These are phyloP conservation scores for Mya arenaria DNA, from an alignment of 1,140 invertebrate species.

Conservation along the genomic window DNA sequence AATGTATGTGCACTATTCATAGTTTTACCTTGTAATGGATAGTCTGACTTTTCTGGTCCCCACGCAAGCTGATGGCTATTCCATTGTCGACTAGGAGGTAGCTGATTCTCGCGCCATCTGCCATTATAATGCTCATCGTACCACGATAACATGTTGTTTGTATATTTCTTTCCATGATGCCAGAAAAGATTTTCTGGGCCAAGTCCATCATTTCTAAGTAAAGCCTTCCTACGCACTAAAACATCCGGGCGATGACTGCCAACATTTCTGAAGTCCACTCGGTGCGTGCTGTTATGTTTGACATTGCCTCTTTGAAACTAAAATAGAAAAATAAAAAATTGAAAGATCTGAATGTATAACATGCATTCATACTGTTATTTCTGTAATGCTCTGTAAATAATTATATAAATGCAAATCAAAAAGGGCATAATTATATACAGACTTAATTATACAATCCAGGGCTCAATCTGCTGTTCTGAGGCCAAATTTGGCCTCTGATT, in stretches of 20 bases:
- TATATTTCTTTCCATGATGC: conserved; percentile 75
- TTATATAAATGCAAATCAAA: no score
- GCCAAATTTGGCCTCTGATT: no score
- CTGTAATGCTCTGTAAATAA: no score
- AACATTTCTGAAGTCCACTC: conserved; percentile 72
- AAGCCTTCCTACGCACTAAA: conserved; percentile 67
- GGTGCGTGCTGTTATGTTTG: conserved; percentile 74
- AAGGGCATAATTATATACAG: no score
- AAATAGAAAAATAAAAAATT: conserved; percentile 38
- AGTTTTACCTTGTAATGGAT: conserved; percentile 72
- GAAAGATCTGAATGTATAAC: no score
- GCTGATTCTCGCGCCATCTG: conserved; percentile 69
- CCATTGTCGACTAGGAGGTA: conserved; percentile 72
- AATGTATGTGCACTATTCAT: background rate
- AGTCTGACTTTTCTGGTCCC: conserved; percentile 75
- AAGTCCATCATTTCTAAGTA: conserved; percentile 70
- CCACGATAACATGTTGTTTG: conserved; percentile 76
- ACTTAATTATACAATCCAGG: no score
- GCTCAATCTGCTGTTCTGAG: no score
- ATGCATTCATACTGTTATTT: no score
- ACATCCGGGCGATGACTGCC: conserved; percentile 69
- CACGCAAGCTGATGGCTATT: conserved; percentile 72
- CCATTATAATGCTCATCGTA: conserved; percentile 79
- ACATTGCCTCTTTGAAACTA: conserved; percentile 69
- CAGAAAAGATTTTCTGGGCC: conserved; percentile 69